phyloP scores from a whole-genome alignment of 2,797 vertebrate genomes.

The Sebastes vulpes region DNA sequence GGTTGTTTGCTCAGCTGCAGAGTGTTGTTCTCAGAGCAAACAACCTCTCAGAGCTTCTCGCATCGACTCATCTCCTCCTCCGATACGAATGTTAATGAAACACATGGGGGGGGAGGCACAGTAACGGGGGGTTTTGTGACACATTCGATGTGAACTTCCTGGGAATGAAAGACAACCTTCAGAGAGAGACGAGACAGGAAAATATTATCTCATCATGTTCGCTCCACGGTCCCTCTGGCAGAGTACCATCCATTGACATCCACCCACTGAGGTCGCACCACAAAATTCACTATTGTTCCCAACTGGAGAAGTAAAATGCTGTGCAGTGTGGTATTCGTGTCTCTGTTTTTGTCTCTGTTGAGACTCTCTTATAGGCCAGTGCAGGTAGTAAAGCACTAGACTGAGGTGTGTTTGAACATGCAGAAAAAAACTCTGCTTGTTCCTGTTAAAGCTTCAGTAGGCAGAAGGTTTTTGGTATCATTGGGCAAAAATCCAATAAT shows the following conservation, averaged over 20 bases:
- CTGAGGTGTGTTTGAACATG: background rate
- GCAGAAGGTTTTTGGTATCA: too few species aligned
- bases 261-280: conserved; percentile 45
- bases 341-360: background rate
- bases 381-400: background rate
- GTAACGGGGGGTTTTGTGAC: conserved; percentile 1
- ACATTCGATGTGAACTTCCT: conserved; percentile 7
- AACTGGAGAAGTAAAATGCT: background rate
- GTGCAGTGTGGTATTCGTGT: background rate
- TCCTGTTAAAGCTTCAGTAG: too few species aligned
- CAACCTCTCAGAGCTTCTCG: conserved; percentile 19
- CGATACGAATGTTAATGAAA: conserved; percentile 50
- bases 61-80: conserved; percentile 37
- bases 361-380: background rate
- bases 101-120: background rate
- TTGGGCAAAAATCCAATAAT: too few species aligned
- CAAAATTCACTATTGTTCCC: conserved; percentile 55
- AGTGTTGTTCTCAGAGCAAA: conserved; percentile 52
- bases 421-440: too few species aligned
- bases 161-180: conserved; percentile 64
- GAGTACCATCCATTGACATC: conserved; percentile 41
- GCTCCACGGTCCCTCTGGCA: conserved; percentile 42
- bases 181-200: conserved; percentile 63
- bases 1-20: conserved; percentile 74
- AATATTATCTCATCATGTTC: conserved; percentile 75